These are phyloP conservation scores for Bubo scandiacus DNA, from an alignment of 2,113 vertebrate genomes.

Conservation along the genomic window DNA sequence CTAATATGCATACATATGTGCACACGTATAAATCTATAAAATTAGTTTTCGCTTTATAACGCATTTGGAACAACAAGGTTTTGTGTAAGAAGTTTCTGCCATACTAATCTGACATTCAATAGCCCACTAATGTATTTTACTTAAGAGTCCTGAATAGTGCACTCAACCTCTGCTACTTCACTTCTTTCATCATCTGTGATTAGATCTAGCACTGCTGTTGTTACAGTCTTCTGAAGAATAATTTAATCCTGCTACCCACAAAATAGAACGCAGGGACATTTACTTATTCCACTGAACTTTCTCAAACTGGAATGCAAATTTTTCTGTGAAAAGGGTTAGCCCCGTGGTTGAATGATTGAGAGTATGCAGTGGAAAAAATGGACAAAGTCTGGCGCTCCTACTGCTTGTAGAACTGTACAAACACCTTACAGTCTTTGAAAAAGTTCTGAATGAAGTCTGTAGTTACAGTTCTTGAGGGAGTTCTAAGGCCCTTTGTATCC, in stretches of 20 bases:
- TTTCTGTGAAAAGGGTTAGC: not conserved
- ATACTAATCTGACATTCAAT: not conserved
- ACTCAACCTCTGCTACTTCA: not conserved
- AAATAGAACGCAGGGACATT: not conserved
- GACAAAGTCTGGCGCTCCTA: not conserved
- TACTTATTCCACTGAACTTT: not conserved
- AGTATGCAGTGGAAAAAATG: not conserved
- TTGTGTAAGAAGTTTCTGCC: not conserved
- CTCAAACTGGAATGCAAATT: not conserved
- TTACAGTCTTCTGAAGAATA: not conserved
- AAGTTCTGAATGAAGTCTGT: not conserved
- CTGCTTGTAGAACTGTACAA: not conserved
- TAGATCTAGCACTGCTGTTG: not conserved
- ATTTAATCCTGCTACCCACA: not conserved
- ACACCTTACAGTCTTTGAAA: not conserved
- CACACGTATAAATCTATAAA: not conserved
- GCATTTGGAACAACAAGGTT: not conserved
- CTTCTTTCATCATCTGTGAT: not conserved
- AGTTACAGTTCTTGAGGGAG: not conserved
- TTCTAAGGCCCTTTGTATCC: not conserved
- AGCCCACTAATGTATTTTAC: not conserved
- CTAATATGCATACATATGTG: not conserved
- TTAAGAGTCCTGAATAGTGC: not conserved
- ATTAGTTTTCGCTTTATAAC: not conserved
- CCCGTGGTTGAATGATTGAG: not conserved